Evolutionary conservation across 1,140 invertebrate genomes (phyloP).

Genomic region (Phthorimaea operculella): DNA sequence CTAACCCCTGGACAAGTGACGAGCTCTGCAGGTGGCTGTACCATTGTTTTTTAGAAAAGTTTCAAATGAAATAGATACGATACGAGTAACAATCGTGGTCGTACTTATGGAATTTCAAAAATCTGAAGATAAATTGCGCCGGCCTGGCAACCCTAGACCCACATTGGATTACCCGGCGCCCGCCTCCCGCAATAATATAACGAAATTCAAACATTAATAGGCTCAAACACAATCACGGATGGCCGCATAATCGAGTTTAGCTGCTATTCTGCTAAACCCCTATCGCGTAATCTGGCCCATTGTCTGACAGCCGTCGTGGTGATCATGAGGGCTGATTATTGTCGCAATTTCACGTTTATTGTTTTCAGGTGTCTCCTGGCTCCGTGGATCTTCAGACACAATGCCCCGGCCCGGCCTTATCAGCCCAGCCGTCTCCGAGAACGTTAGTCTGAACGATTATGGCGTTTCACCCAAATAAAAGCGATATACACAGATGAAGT

Average conservation of each 20-base stretch:
- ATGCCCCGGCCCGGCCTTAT: constrained; percentile 29
- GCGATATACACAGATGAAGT: too few relatives aligned
- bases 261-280: constrained; percentile 60
- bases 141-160: constrained; percentile 13
- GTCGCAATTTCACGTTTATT: constrained; percentile 64
- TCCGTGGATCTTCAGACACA: constrained; percentile 31
- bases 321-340: constrained; percentile 63
- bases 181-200: constrained; percentile 58
- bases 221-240: constrained; percentile 64
- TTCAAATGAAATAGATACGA: too few relatives aligned
- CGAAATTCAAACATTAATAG: constrained; percentile 66
- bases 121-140: too few relatives aligned
- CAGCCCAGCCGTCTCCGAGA: constrained; percentile 23
- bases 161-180: constrained; percentile 56
- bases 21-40: too few relatives aligned
- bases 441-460: constrained; percentile 29
- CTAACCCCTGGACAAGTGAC: too few relatives aligned
- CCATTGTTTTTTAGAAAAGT: too few relatives aligned
- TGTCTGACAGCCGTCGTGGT: constrained; percentile 54
- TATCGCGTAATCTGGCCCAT: constrained; percentile 61
- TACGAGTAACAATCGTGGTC: too few relatives aligned
- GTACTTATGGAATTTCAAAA: too few relatives aligned
- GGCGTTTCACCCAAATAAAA: constrained; percentile 4
- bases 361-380: constrained; percentile 60
- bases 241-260: constrained; percentile 64